phyloP scores from a whole-genome alignment of 2,888 invertebrate species.

The Hypselothyrea guttata region DNA sequence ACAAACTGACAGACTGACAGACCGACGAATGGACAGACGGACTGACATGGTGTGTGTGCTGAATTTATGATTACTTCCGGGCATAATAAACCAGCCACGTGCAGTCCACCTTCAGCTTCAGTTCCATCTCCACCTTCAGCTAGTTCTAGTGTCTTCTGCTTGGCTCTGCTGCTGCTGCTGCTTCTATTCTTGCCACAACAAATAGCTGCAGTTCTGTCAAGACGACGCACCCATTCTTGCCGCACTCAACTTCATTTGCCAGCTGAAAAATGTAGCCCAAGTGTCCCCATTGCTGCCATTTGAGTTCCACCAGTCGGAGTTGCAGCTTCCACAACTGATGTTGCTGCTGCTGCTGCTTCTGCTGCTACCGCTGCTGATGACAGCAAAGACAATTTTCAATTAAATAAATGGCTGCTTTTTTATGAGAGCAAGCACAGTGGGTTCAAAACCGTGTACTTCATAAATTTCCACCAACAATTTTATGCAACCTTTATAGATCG shows the following conservation, averaged over 20 bases:
- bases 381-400: constrained; percentile 74
- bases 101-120: constrained; percentile 22
- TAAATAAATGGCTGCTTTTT: constrained; percentile 70
- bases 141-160: not conserved
- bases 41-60: constrained; percentile 41
- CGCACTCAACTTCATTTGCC: constrained; percentile 44
- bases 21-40: constrained; percentile 27
- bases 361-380: constrained; percentile 55
- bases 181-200: constrained; percentile 57
- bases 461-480: no score
- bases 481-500: no score
- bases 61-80: constrained; percentile 74
- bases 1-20: constrained; percentile 23
- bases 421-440: constrained; percentile 16
- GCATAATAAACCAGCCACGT: constrained; percentile 67
- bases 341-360: constrained; percentile 26
- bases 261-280: constrained; percentile 45
- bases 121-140: constrained; percentile 6
- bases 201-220: constrained; percentile 65
- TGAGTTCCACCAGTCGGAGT: not conserved
- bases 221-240: constrained; percentile 22
- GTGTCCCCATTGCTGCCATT: no score
- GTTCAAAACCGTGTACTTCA: not conserved
- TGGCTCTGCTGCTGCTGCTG: not conserved
- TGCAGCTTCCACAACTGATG: constrained; percentile 16